Conservation (phyloP, 2,113 vertebrate genomes). For the Plestiodon gilberti region DNA sequence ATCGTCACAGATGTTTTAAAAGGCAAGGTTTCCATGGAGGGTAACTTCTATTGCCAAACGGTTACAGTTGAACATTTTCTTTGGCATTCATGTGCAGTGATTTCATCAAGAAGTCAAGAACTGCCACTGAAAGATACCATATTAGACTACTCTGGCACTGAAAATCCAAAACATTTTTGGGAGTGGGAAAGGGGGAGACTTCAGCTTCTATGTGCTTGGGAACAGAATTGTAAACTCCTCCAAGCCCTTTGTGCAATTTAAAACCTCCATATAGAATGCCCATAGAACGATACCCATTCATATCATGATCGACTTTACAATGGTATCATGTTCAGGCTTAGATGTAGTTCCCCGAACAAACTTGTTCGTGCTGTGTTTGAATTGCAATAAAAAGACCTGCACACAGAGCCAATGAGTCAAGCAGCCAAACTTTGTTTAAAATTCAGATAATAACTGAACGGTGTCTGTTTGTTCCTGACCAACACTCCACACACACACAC, state of each 20-base stretch:
- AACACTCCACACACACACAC: constrained; percentile 67
- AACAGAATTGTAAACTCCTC: constrained; percentile 61
- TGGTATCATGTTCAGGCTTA: constrained; percentile 52
- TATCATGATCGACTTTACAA: constrained; percentile 58
- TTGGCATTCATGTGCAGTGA: constrained; percentile 41
- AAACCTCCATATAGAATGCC: constrained; percentile 55
- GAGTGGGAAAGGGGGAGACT: constrained; percentile 11
- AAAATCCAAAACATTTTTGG: constrained; percentile 47
- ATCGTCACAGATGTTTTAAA: constrained; percentile 69
- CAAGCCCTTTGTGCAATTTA: constrained; percentile 64
- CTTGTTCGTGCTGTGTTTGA: constrained; percentile 53
- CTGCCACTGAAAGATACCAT: constrained; percentile 53
- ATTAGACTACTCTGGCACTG: constrained; percentile 62
- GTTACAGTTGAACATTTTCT: constrained; percentile 54
- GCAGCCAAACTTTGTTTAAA: constrained; percentile 68
- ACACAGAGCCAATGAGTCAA: constrained; percentile 52
- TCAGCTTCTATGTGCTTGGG: constrained; percentile 65
- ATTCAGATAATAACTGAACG: constrained; percentile 74
- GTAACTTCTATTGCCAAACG: constrained; percentile 65
- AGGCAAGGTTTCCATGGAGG: constrained; percentile 57
- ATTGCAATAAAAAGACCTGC: constrained; percentile 54
- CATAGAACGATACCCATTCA: constrained; percentile 21
- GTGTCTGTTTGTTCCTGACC: constrained; percentile 80
- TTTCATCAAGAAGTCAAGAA: constrained; percentile 57
- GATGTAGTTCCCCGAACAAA: constrained; percentile 35